Evolutionary conservation across 1,140 invertebrate genomes (phyloP).

Genomic region (Pachyrhynchus sulphureomaculatus): DNA sequence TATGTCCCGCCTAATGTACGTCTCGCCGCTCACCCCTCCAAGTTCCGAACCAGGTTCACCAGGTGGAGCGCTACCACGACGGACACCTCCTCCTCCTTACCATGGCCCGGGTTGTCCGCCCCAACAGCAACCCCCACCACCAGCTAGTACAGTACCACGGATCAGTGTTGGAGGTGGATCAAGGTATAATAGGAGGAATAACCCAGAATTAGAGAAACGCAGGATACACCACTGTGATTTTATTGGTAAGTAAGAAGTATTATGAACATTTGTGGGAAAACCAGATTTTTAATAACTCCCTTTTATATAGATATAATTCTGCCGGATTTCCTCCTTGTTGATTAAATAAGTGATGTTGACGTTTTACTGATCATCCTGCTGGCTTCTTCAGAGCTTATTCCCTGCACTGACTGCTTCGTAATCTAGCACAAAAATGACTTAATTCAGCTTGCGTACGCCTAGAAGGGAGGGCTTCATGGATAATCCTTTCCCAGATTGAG

Average conservation of each 20-base stretch:
- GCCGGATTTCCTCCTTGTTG: no score
- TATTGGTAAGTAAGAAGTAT: slow-evolving; percentile 84
- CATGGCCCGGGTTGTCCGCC: slow-evolving; percentile 56
- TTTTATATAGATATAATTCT: no score
- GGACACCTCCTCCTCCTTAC: slow-evolving; percentile 65
- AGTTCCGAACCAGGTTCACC: slow-evolving; percentile 81
- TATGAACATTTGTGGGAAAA: no score
- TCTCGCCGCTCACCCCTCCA: slow-evolving; percentile 77
- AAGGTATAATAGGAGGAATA: slow-evolving; percentile 89
- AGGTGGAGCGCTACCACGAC: slow-evolving; percentile 57
- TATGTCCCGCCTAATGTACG: slow-evolving; percentile 65
- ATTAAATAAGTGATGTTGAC: no score
- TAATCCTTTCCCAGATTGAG: no score
- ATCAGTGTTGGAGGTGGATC: slow-evolving; percentile 44
- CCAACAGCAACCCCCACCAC: slow-evolving; percentile 50
- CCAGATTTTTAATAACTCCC: no score
- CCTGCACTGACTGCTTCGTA: no score
- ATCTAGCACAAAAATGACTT: no score
- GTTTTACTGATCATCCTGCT: no score
- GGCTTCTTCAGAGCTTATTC: no score
- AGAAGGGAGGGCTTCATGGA: no score
- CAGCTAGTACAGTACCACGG: slow-evolving; percentile 39
- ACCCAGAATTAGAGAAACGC: slow-evolving; percentile 92
- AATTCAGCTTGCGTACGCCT: no score
- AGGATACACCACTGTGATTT: slow-evolving; percentile 95